Evolutionary conservation across 2,113 vertebrate species (phyloP).

Genomic region (western clawed frog (Xenopus tropicalis)): UCB_Xtro_10.0 CM004443.2:180943001-180943500

Average conservation of each 20-base stretch:
- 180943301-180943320: constrained; percentile 28
- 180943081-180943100: neutral
- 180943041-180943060: neutral
- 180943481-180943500: too few relatives aligned
- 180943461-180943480: too few relatives aligned
- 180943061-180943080: neutral
- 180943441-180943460: too few relatives aligned
- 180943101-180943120: constrained; percentile 27
- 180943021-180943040: constrained; percentile 36
- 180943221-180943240: constrained; percentile 32
- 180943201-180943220: constrained; percentile 35
- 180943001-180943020: neutral
- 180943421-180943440: neutral
- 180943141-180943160: constrained; percentile 17
- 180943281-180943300: constrained; percentile 32
- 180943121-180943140: constrained; percentile 35
- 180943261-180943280: constrained; percentile 22
- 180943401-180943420: neutral
- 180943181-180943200: constrained; percentile 34
- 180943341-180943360: constrained; percentile 16
- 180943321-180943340: constrained; percentile 34
- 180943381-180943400: neutral
- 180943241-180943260: constrained; percentile 29
- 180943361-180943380: constrained; percentile 10
- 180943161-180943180: constrained; percentile 30